Evolutionary conservation across 2,113 vertebrate genomes (phyloP).

Genomic region (Pampusana beccarii): DNA sequence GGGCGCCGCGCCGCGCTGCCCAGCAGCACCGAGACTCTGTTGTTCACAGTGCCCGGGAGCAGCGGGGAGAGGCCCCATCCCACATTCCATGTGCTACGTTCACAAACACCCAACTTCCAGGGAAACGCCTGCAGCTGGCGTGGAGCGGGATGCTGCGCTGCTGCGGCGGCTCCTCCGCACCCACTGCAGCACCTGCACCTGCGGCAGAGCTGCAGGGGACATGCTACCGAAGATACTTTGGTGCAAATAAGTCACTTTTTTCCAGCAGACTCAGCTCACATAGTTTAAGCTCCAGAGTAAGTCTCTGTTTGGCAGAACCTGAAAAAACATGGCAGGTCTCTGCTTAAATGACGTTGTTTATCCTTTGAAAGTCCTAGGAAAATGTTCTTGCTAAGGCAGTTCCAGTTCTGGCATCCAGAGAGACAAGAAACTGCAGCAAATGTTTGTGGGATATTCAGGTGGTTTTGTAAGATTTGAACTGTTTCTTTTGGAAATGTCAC

Average conservation of each 20-base stretch:
- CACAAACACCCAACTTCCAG: accelerated
- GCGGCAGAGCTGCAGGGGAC: not conserved
- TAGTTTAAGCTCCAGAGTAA: not conserved
- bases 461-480: not conserved
- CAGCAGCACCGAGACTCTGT: accelerated
- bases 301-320: not conserved
- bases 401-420: not conserved
- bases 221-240: not conserved
- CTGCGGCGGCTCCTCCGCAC: not conserved
- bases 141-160: accelerated
- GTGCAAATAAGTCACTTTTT: not conserved
- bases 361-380: not conserved
- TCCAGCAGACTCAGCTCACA: not conserved
- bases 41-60: accelerated
- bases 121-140: not conserved
- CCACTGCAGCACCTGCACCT: not conserved
- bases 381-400: not conserved
- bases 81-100: accelerated
- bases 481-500: not conserved
- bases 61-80: accelerated
- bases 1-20: not conserved
- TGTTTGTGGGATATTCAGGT: not conserved
- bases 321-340: not conserved
- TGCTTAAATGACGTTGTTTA: accelerated
- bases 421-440: not conserved